A percentile compares a stretch with the other conserved stretches of the same genome.
Conservation (phyloP, 2,113 vertebrate genomes). For the Grammomys surdaster region DNA sequence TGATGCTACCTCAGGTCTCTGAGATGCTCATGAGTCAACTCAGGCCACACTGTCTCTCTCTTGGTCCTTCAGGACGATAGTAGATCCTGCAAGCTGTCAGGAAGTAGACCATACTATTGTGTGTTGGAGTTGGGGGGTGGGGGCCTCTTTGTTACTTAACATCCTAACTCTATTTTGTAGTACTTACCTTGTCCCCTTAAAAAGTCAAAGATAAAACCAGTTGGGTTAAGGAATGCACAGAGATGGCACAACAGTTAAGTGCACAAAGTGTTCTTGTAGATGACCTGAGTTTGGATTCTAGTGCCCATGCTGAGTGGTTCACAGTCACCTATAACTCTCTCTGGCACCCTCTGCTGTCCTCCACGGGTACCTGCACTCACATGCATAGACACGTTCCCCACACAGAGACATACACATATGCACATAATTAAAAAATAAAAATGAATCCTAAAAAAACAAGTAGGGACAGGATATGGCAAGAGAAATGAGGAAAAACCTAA, state of each 20-base stretch:
- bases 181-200: neutral
- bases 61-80: neutral
- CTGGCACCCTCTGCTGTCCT: neutral
- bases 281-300: too few species aligned
- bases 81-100: neutral
- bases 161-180: neutral
- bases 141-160: neutral
- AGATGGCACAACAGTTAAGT: neutral
- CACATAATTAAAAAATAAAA: neutral
- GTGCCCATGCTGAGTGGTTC: too few species aligned
- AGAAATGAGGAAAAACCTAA: neutral
- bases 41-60: neutral
- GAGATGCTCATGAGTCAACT: neutral
- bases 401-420: neutral
- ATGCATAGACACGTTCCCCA: too few species aligned
- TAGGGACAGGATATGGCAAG: neutral
- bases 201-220: constrained; percentile 5
- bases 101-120: neutral
- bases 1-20: neutral
- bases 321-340: neutral
- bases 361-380: neutral
- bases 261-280: too few species aligned
- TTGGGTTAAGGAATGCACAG: too few species aligned
- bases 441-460: neutral
- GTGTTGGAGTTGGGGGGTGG: rapidly evolving